Evolutionary conservation across 2,113 vertebrate species (phyloP).

Genomic region (Oryzias woworae): DNA sequence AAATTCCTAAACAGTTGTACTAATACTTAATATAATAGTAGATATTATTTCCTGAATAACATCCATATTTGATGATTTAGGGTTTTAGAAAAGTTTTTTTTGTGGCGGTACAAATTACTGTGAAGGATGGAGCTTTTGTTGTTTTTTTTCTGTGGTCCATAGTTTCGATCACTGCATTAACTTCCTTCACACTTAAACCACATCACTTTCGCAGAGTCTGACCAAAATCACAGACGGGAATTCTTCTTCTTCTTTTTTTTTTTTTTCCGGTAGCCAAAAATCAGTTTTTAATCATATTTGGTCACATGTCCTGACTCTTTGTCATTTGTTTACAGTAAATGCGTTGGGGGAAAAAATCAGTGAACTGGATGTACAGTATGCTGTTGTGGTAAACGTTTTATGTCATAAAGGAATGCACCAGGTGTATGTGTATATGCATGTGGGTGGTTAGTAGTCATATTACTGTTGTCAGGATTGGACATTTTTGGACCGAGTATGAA

Average conservation of each 20-base stretch:
- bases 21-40: no score
- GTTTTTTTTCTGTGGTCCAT: conserved; percentile 54
- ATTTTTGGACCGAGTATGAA: conserved; percentile 56
- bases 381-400: not conserved
- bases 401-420: not conserved
- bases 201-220: conserved; percentile 64
- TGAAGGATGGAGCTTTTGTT: conserved; percentile 13
- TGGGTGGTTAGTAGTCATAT: conserved; percentile 34
- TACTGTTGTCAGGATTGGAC: conserved; percentile 63
- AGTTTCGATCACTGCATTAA: conserved; percentile 63
- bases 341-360: conserved; percentile 21
- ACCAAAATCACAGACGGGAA: conserved; percentile 47
- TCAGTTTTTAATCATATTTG: not conserved
- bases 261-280: conserved; percentile 5
- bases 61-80: no score
- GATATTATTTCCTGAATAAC: no score
- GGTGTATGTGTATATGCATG: conserved; percentile 19
- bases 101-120: not conserved
- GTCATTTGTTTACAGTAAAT: conserved; percentile 3
- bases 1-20: no score
- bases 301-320: not conserved
- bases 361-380: conserved; percentile 2
- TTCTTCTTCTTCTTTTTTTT: not conserved
- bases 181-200: conserved; percentile 70
- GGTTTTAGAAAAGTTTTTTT: not conserved